These are phyloP conservation scores for Leucozona laternaria DNA, from an alignment of 2,888 invertebrate genomes.

Conservation along the genomic window DNA sequence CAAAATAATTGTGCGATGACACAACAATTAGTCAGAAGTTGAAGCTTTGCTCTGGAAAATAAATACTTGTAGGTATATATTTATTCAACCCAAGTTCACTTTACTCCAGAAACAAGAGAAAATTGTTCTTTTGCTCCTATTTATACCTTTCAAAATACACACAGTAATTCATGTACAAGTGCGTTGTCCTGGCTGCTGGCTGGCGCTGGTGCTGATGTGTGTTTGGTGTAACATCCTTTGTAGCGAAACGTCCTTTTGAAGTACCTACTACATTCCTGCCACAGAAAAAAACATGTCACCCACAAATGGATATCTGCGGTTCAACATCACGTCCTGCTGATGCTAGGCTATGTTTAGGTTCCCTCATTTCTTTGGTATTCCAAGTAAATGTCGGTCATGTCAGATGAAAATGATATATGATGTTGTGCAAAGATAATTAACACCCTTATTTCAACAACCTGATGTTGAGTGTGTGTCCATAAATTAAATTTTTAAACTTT, in stretches of 20 bases:
- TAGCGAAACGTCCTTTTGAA: slow-evolving; percentile 34
- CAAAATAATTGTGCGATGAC: not conserved
- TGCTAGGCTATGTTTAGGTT: slow-evolving; percentile 40
- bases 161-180: slow-evolving; percentile 39
- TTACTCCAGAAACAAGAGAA: slow-evolving; percentile 16
- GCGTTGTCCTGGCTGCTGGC: slow-evolving; percentile 4
- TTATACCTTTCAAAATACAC: slow-evolving; percentile 43
- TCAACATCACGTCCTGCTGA: slow-evolving; percentile 35
- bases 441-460: slow-evolving; percentile 57
- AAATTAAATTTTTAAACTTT: slow-evolving; percentile 55
- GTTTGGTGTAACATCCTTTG: slow-evolving; percentile 16
- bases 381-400: slow-evolving; percentile 49
- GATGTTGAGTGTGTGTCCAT: slow-evolving; percentile 28
- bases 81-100: slow-evolving; percentile 38
- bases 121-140: slow-evolving; percentile 42
- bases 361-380: slow-evolving; percentile 49
- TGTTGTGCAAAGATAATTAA: slow-evolving; percentile 58
- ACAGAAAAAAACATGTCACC: slow-evolving; percentile 46
- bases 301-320: slow-evolving; percentile 59
- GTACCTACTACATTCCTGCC: not conserved
- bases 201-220: not conserved
- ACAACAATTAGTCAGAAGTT: slow-evolving; percentile 18
- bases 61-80: slow-evolving; percentile 24
- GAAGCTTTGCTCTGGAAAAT: slow-evolving; percentile 19
- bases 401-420: slow-evolving; percentile 42